These are phyloP conservation scores for Copidosoma floridanum DNA, from an alignment of 1,140 invertebrate species.

Conservation along the genomic window DNA sequence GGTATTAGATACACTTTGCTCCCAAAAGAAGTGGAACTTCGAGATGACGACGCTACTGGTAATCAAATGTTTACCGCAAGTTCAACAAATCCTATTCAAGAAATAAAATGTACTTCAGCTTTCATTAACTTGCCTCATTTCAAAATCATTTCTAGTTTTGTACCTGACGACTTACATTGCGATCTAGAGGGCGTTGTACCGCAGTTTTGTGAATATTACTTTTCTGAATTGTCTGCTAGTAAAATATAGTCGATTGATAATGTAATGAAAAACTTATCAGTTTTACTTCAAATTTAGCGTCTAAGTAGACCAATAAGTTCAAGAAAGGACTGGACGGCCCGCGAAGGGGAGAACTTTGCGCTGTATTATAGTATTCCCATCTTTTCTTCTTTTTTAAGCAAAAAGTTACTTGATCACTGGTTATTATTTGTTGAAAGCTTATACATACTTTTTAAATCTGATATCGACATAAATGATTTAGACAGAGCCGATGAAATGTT, in stretches of 20 bases:
- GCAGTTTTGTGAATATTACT: not conserved
- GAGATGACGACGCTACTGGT: no score
- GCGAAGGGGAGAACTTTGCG: slow-evolving; percentile 9
- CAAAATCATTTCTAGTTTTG: slow-evolving; percentile 10
- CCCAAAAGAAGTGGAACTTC: no score
- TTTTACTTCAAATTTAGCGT: slow-evolving; percentile 15
- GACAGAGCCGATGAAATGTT: not conserved
- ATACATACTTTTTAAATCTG: not conserved
- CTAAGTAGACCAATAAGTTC: not conserved
- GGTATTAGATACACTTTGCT: no score
- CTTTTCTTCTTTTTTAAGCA: not conserved
- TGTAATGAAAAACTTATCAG: not conserved
- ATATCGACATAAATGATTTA: not conserved
- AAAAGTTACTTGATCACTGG: not conserved
- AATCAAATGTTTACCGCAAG: no score
- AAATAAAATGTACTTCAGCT: not conserved
- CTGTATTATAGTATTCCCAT: not conserved
- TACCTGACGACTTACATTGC: slow-evolving; percentile 8
- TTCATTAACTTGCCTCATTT: slow-evolving; percentile 15
- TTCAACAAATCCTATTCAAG: not conserved
- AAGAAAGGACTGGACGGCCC: slow-evolving; percentile 10
- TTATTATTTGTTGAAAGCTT: not conserved
- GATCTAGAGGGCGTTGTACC: not conserved
- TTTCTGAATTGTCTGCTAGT: no score
- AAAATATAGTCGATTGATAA: not conserved